Evolutionary conservation across 1,140 invertebrate genomes (phyloP), one percentile per base, ranked within the genome.

Genomic region (Drosophila parvula): DNA sequence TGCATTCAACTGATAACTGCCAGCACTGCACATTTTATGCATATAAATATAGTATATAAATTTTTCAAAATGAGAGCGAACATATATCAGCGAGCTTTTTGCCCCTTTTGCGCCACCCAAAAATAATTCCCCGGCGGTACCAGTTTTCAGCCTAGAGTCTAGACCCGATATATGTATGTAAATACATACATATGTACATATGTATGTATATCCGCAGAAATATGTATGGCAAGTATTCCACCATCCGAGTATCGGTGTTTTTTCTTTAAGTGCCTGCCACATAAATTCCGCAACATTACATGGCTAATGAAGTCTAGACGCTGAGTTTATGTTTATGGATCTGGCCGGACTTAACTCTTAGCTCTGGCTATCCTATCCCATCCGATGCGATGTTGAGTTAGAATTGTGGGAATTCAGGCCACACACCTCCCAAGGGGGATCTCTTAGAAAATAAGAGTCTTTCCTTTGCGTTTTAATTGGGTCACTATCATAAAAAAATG

Each of bases 271-370:
- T 79, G 84, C 65, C 82, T 88, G 83, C 64, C 79, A 89, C 84
- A 89, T 89, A 88, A 88, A 88, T 88, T 89, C 76, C 79, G 78
- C 79, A 89, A 89, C 28, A 88, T 79, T 82, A 83, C 79, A 78
- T 73, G 47, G 84, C 79, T 88, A 88, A 88, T 88, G 84, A 88
- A 89, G 82, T 86, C 82, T 86, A 86, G 82, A 88, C 82, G 78
- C 48, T 63, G 30, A 36, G 65, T 36, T 53, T 53, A 53, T 53
- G 51, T 57, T 69, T 77, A 77, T 77, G 74, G 50, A 76, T 76
- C 74, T 53, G 65, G 28, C 44, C 36, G 57, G 57, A 71, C 43
- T 27, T 43, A 55, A 75, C 45, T 57, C 47, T 30, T 18, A 28
- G 36, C 4, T 10, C 34, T 22, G 22, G 12, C 27, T 3, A 57